Evolutionary conservation across 2,113 vertebrate species (phyloP), one percentile per base, ranked within the genome.

Genomic region (Noctilio leporinus): DNA sequence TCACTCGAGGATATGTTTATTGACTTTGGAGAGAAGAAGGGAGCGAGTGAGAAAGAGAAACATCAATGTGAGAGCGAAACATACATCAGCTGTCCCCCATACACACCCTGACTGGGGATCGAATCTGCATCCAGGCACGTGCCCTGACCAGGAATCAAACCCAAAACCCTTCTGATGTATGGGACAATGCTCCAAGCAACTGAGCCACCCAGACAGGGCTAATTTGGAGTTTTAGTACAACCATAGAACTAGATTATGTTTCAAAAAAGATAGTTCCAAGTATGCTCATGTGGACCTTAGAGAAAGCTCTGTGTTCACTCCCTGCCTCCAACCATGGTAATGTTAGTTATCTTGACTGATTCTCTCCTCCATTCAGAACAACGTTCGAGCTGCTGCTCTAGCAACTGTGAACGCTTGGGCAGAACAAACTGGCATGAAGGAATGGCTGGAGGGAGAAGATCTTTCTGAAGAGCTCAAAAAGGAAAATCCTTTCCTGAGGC

Each of bases 381-480:
- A 99, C 0, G 98, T 99, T 91, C 98, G 99, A 93, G 98, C 98
- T 57, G 98, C 99, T 97, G 99, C 99, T 19, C 65, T 99, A 96
- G 97, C 98, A 3, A 99, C 99, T 10, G 98, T 99, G 88, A 99
- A 99, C 91, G 96, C 98, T 16, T 99, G 99, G 99, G 99, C 99
- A 87, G 99, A 99, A 89, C 99, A 99, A 96, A 99, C 99, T 0
- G 99, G 99, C 33, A 99, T 99, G 99, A 99, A 99, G 97, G 99
- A 99, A 35, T 99, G 99, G 99, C 95, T 99, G 67, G 99, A 99
- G 93, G 99, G 99, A 72, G 99, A 99, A 86, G 99, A 99, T 78
- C 95, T 99, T 53, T 99, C 99, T n/a, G 99, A 99, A 86, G 99
- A 99, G 94, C 99, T 99, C 86, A 99, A 99, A 98, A 99, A 98